phyloP scores from a whole-genome alignment of 2,113 vertebrate genomes.

The Crotalus viridis region DNA sequence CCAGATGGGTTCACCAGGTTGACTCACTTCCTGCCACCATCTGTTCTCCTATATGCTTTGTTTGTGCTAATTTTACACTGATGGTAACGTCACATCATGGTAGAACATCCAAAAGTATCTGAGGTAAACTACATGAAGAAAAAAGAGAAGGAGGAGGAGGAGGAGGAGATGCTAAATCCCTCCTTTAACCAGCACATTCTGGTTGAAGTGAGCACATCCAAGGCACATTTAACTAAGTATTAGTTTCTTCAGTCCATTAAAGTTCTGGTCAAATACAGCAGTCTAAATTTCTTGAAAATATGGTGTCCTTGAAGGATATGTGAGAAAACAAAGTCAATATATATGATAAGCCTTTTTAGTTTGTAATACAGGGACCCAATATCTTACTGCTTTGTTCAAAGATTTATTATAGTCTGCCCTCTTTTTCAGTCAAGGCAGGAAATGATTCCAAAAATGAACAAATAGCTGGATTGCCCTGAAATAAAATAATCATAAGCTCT shows the following conservation, averaged over 20 bases:
- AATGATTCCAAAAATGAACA: neutral
- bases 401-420: neutral
- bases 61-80: conserved; percentile 41
- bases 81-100: conserved; percentile 33
- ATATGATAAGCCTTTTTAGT: neutral
- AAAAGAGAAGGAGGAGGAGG: neutral
- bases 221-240: neutral
- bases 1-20: conserved; percentile 44
- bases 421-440: neutral
- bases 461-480: neutral
- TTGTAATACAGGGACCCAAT: neutral
- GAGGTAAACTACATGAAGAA: neutral
- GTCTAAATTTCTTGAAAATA: neutral
- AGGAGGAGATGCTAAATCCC: neutral
- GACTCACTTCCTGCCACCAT: conserved; percentile 55
- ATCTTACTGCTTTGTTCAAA: neutral
- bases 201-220: neutral
- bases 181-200: neutral
- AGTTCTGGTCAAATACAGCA: neutral
- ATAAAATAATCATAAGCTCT: neutral
- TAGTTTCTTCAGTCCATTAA: neutral
- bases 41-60: conserved; percentile 31
- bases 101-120: conserved; percentile 4
- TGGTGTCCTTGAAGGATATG: too few relatives aligned
- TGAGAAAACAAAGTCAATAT: too few relatives aligned